Conservation (phyloP, 2,113 vertebrate species). For the Andinoacara biseriatus region DNA sequence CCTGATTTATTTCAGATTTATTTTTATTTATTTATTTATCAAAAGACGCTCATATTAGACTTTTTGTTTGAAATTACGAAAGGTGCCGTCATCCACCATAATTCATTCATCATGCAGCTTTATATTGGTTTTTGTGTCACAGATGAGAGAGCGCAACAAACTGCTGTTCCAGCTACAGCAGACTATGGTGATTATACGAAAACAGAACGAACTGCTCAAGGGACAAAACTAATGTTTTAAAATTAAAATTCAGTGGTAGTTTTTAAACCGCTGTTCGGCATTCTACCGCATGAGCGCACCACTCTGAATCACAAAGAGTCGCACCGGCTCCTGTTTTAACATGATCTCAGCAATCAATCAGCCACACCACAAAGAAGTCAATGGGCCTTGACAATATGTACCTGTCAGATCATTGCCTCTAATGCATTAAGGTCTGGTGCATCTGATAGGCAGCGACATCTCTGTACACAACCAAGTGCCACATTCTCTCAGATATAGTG, state of each 20-base stretch:
- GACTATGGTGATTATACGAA: constrained; percentile 47
- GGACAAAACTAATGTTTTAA: constrained; percentile 40
- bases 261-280: constrained; percentile 36
- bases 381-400: constrained; percentile 74
- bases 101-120: constrained; percentile 38
- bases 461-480: constrained; percentile 11
- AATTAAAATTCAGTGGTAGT: constrained; percentile 56
- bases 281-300: constrained; percentile 33
- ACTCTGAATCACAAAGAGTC: constrained; percentile 60
- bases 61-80: constrained; percentile 36
- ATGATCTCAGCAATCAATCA: constrained; percentile 72
- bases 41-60: background rate
- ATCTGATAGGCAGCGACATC: constrained; percentile 60
- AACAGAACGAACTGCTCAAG: constrained; percentile 35
- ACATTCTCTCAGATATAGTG: constrained; percentile 22
- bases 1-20: background rate
- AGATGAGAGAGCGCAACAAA: constrained; percentile 44
- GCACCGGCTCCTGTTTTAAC: constrained; percentile 48
- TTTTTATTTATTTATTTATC: background rate
- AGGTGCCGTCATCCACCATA: constrained; percentile 36
- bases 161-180: background rate
- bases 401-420: constrained; percentile 74
- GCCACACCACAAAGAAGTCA: constrained; percentile 68
- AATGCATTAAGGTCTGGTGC: constrained; percentile 60
- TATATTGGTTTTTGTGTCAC: constrained; percentile 40